phyloP scores from a whole-genome alignment of 1,140 invertebrate genomes.

The Parapsyche elsis region DNA sequence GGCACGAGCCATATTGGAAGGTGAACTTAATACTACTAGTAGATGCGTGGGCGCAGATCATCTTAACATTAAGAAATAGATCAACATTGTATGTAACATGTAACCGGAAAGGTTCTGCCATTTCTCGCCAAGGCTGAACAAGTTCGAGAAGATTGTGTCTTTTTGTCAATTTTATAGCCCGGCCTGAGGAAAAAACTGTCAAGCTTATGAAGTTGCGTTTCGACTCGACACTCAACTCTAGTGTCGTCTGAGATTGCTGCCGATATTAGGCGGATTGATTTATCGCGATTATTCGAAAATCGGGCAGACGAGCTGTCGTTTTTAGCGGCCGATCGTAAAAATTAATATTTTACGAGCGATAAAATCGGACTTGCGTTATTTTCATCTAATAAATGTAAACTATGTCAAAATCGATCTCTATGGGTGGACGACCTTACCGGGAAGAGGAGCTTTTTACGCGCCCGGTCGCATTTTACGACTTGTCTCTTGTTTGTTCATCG shows the following conservation, averaged over 20 bases:
- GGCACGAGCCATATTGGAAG: conserved; percentile 8
- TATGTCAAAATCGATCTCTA: conserved; percentile 40
- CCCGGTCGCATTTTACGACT: not conserved
- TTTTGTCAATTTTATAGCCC: too few species aligned
- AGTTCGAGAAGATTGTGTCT: too few species aligned
- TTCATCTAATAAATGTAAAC: conserved; percentile 44
- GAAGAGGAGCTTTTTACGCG: not conserved
- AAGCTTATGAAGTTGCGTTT: not conserved
- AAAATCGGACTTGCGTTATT: conserved; percentile 31
- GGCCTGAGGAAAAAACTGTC: not conserved
- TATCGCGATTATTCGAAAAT: conserved; percentile 42
- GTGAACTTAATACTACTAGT: not conserved
- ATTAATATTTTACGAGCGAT: conserved; percentile 50
- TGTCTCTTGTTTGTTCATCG: too few species aligned
- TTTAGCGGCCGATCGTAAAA: conserved; percentile 38
- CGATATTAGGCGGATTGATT: conserved; percentile 27
- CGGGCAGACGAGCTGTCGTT: not conserved
- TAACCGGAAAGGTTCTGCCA: too few species aligned
- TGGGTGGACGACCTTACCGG: conserved; percentile 47
- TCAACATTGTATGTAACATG: not conserved
- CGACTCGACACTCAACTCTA: conserved; percentile 13
- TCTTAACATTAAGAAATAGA: conserved; percentile 12
- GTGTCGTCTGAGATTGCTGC: not conserved
- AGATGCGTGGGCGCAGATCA: not conserved
- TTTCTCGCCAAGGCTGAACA: too few species aligned